These are phyloP conservation scores for Cantharis flavilabris DNA, from an alignment of 2,888 invertebrate species.

Conservation along the genomic window DNA sequence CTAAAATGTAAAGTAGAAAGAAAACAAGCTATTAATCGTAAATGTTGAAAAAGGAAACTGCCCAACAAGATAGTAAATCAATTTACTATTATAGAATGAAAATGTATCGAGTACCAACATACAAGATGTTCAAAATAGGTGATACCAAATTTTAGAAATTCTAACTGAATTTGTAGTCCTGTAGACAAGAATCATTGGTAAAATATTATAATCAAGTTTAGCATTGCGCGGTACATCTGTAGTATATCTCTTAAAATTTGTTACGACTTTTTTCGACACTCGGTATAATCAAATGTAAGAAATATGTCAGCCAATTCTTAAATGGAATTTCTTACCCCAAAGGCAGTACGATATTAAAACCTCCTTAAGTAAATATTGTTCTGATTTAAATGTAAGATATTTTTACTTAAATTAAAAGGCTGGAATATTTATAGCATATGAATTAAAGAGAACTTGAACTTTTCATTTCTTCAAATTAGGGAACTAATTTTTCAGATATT, in stretches of 20 bases:
- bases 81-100: neutral
- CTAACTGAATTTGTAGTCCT: too few relatives aligned
- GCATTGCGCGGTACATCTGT: too few relatives aligned
- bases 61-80: constrained; percentile 3
- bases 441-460: neutral
- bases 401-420: neutral
- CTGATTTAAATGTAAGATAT: neutral
- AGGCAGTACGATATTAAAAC: neutral
- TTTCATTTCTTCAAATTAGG: neutral
- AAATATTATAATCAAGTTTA: too few relatives aligned
- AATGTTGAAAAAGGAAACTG: constrained; percentile 1
- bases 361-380: neutral
- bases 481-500: neutral
- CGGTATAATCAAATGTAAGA: neutral
- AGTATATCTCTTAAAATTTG: too few relatives aligned
- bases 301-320: neutral
- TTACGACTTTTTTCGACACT: too few relatives aligned
- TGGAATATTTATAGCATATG: neutral
- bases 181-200: too few relatives aligned
- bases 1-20: constrained; percentile 3
- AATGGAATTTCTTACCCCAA: neutral
- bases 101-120: neutral
- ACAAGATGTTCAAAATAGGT: too few relatives aligned
- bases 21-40: constrained; percentile 1
- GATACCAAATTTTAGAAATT: too few relatives aligned